Percentiles rank a stretch among this genome's conserved stretches.
Conservation (phyloP, 2,113 vertebrate genomes). For the Bolborhynchus lineola region DNA sequence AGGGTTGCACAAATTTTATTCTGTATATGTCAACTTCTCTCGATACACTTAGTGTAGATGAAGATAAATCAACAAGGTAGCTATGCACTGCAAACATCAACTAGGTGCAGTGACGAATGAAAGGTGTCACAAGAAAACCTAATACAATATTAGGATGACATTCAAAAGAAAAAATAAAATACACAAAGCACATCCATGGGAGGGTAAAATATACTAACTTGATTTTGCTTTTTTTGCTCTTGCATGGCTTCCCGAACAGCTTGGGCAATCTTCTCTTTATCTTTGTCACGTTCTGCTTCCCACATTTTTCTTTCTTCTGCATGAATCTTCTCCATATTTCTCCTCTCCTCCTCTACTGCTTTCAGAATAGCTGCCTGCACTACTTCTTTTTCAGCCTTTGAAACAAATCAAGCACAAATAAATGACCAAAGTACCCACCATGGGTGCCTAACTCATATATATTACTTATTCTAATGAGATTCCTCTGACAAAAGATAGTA, state of each 20-base stretch:
- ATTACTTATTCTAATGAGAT: not conserved
- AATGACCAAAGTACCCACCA: not conserved
- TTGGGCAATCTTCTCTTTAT: slow-evolving; percentile 63
- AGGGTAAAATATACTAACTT: slow-evolving; percentile 58
- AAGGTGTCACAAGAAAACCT: not conserved
- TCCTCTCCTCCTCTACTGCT: slow-evolving; percentile 75
- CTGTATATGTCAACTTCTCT: not conserved
- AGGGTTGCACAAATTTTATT: not conserved
- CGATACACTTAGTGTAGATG: not conserved
- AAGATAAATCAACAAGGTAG: not conserved
- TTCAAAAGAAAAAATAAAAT: not conserved
- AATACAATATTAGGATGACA: not conserved
- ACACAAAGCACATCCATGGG: not conserved
- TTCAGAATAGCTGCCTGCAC: slow-evolving; percentile 67
- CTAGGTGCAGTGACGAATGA: not conserved
- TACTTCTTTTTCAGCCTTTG: slow-evolving; percentile 72
- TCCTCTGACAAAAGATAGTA: not conserved
- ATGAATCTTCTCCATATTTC: slow-evolving; percentile 66
- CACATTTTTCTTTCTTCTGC: slow-evolving; percentile 74
- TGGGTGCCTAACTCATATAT: not conserved
- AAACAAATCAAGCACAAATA: slow-evolving; percentile 22
- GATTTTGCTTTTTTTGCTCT: slow-evolving; percentile 69
- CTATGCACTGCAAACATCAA: not conserved
- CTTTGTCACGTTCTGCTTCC: slow-evolving; percentile 66
- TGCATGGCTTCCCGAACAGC: slow-evolving; percentile 66